phyloP scores from a whole-genome alignment of 2,113 vertebrate species.

The Neodontobutis hainanensis region DNA sequence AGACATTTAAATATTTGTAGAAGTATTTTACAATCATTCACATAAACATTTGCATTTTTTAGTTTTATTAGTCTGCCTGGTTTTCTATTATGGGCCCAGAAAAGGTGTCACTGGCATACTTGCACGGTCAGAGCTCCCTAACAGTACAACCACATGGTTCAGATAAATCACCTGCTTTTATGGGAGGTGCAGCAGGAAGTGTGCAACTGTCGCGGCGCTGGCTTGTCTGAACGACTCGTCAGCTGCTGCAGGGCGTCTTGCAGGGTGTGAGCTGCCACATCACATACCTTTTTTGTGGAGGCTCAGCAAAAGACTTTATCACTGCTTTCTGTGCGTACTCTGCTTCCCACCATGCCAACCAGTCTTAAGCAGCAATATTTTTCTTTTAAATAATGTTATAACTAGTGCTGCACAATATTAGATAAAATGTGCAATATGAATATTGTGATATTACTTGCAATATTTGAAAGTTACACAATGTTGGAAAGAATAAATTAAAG shows the following conservation, averaged over 20 bases:
- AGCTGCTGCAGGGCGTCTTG: constrained; percentile 68
- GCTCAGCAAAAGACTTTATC: constrained; percentile 40
- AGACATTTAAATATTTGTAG: background rate
- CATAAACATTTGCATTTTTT: constrained; percentile 44
- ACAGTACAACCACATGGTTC: constrained; percentile 56
- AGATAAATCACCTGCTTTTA: constrained; percentile 72
- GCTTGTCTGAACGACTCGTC: constrained; percentile 45
- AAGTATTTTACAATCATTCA: background rate
- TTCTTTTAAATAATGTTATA: background rate
- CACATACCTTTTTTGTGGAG: constrained; percentile 31
- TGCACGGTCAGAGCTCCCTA: constrained; percentile 58
- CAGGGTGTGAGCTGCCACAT: constrained; percentile 42
- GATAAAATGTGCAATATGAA: too few species aligned
- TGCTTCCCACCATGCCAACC: background rate
- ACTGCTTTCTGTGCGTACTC: constrained; percentile 4
- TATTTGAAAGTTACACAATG: too few species aligned
- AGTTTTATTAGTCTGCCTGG: constrained; percentile 36
- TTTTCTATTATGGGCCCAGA: constrained; percentile 46
- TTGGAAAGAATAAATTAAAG: too few species aligned
- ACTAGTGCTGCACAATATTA: background rate
- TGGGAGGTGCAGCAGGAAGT: constrained; percentile 53
- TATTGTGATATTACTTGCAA: too few species aligned
- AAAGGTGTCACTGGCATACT: constrained; percentile 59
- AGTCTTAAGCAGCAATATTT: background rate
- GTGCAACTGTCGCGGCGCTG: constrained; percentile 43